A percentile compares a stretch with the other conserved stretches of the same genome.
These are phyloP conservation scores for Balanococcus diminutus DNA, from an alignment of 2,888 invertebrate genomes.

Conservation along the genomic window DNA sequence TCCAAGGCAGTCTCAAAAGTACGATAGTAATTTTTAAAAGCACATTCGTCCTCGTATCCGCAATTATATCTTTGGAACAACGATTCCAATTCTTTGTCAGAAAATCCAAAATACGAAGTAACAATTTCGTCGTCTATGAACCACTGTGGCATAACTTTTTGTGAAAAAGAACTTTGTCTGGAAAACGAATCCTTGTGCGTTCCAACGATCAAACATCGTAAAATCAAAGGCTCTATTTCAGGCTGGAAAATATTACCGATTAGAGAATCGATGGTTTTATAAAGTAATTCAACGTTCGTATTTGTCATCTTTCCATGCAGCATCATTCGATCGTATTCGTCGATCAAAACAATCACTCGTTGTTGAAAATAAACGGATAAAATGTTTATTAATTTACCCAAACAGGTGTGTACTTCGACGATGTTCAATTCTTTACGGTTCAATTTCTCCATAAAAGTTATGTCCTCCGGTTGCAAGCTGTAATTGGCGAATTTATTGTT, in stretches of 20 bases:
- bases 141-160: background rate
- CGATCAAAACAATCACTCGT: background rate
- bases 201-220: background rate
- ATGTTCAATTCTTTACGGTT: background rate
- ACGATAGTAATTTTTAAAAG: background rate
- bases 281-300: background rate
- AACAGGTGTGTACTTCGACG: background rate
- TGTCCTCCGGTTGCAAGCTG: background rate
- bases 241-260: background rate
- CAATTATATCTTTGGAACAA: background rate
- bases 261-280: background rate
- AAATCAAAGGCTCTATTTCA: background rate
- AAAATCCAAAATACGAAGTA: background rate
- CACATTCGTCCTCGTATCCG: background rate
- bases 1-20: background rate
- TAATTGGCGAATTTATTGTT: background rate
- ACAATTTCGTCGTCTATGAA: background rate
- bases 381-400: background rate
- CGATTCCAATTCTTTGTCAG: background rate
- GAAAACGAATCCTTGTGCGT: background rate
- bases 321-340: background rate
- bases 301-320: background rate
- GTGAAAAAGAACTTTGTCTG: background rate
- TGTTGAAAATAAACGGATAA: background rate
- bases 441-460: background rate